Conservation (phyloP, 2,797 vertebrate genomes). For the Labeo calbasu region DNA sequence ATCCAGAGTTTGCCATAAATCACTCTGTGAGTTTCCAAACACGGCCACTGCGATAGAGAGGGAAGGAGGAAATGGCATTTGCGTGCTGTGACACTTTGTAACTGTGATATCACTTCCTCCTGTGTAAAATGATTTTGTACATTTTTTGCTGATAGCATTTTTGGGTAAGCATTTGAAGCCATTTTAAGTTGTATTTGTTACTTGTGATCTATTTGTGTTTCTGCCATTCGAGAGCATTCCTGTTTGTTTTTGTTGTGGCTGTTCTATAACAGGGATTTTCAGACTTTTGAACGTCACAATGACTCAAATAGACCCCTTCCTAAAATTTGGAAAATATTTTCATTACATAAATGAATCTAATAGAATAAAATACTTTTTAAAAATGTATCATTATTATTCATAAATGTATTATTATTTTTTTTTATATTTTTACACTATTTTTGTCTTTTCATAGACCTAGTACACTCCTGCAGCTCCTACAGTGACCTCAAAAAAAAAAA, state of each 20-base stretch:
- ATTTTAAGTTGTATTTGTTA: not conserved
- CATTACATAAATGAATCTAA: not conserved
- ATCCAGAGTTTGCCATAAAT: slow-evolving; percentile 13
- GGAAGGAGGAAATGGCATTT: not conserved
- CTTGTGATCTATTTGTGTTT: not conserved
- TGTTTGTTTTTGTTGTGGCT: not conserved
- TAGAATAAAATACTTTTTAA: not conserved
- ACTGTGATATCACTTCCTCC: not conserved
- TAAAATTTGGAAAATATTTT: not conserved
- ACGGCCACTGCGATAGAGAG: not conserved
- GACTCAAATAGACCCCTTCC: not conserved
- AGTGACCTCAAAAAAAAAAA: not conserved
- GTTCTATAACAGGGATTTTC: not conserved
- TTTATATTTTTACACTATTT: not conserved
- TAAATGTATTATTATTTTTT: not conserved
- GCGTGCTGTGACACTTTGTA: not conserved
- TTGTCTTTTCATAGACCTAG: not conserved
- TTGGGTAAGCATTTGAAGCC: not conserved
- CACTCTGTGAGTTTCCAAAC: slow-evolving; percentile 1
- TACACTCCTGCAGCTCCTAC: too few relatives aligned
- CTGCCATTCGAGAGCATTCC: not conserved
- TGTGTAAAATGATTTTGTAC: not conserved
- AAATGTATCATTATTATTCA: too few relatives aligned
- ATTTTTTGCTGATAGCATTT: not conserved
- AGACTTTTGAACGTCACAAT: not conserved